A percentile compares a stretch with the other conserved stretches of the same genome.
Evolutionary conservation across 2,888 invertebrate species (phyloP).

Genomic region (Lysandra coridon): DNA sequence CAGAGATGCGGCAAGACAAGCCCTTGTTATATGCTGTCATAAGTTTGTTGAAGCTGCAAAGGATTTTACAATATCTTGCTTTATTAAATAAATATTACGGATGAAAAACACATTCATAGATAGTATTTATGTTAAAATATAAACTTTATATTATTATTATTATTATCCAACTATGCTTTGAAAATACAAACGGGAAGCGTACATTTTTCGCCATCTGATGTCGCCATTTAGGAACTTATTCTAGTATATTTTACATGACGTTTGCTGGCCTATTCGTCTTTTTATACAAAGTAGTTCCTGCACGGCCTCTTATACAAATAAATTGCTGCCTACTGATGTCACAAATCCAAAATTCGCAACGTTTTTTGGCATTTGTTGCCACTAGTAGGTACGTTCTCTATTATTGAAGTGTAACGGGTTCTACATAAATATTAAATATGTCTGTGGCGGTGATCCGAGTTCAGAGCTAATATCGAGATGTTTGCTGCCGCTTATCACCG

Average conservation of each 20-base stretch:
- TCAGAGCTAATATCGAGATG: conserved; percentile 17
- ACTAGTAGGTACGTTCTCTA: neutral
- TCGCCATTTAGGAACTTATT: no score
- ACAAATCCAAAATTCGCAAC: no score
- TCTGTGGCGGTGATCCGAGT: conserved; percentile 9
- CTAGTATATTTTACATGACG: no score
- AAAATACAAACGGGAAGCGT: no score
- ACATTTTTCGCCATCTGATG: no score
- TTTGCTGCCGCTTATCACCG: conserved; percentile 15
- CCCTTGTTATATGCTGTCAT: neutral
- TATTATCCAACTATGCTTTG: no score
- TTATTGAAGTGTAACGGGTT: neutral
- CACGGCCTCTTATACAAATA: neutral
- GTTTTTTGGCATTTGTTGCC: neutral
- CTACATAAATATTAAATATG: conserved; percentile 2
- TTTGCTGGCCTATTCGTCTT: no score
- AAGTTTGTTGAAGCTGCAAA: neutral
- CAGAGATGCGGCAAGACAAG: neutral
- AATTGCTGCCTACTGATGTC: no score
- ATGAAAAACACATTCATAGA: neutral
- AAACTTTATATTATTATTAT: no score
- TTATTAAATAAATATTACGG: neutral
- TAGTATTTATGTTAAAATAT: neutral
- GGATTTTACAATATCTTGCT: neutral
- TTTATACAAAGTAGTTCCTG: neutral